Conservation (phyloP, 1,140 invertebrate genomes). For the Cydia strobilella region DNA sequence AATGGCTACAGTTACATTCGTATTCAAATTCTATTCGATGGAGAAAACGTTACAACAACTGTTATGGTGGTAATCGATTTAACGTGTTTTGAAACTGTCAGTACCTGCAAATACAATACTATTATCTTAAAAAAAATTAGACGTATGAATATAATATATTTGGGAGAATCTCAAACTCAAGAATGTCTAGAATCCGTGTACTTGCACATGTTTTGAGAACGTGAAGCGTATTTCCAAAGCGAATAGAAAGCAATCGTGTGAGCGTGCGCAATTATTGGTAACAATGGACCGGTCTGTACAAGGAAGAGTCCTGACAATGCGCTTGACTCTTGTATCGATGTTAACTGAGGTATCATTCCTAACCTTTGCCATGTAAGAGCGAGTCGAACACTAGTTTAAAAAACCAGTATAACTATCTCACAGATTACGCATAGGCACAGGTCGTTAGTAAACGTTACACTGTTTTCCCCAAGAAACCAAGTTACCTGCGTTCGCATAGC, state of each 20-base stretch:
- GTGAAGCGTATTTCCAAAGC: conserved; percentile 34
- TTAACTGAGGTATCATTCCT: conserved; percentile 1
- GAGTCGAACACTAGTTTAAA: background rate
- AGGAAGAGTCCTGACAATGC: conserved; percentile 24
- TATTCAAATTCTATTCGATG: background rate
- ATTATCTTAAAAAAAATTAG: too few relatives aligned
- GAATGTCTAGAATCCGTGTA: background rate
- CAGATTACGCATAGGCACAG: background rate
- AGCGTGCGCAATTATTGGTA: conserved; percentile 38
- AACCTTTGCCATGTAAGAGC: background rate
- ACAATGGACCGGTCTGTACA: conserved; percentile 37
- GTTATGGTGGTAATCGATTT: conserved; percentile 30
- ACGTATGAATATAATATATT: background rate
- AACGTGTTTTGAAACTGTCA: conserved; percentile 9
- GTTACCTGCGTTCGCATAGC: background rate
- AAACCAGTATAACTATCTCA: background rate
- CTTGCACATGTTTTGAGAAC: conserved; percentile 31
- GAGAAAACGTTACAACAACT: conserved; percentile 16
- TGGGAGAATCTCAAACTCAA: background rate
- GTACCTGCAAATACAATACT: too few relatives aligned
- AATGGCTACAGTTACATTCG: background rate
- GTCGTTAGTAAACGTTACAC: background rate
- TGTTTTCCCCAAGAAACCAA: background rate
- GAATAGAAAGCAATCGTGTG: conserved; percentile 40
- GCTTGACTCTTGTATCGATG: conserved; percentile 19